These are phyloP conservation scores for Neomorphus geoffroyi DNA, from an alignment of 2,797 vertebrate species.

Conservation along the genomic window DNA sequence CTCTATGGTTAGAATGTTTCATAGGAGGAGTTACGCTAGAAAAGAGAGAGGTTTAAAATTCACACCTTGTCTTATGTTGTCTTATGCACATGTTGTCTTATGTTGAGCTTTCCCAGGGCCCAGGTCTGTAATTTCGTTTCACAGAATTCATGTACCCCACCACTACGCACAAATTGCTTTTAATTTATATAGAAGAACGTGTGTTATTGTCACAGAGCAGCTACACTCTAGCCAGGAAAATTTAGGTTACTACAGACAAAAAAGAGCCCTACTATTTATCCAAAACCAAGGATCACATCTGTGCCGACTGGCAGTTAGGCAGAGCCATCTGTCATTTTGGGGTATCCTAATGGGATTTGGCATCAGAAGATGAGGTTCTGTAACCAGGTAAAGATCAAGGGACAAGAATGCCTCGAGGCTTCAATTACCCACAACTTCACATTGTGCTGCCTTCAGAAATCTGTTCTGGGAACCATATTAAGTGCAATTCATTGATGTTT, in stretches of 20 bases:
- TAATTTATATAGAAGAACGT: background rate
- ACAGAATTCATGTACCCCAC: background rate
- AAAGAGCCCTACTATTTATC: conserved; percentile 58
- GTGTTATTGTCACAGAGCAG: background rate
- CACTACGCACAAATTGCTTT: background rate
- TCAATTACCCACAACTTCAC: conserved; percentile 70
- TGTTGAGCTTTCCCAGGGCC: background rate
- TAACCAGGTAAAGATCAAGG: conserved; percentile 71
- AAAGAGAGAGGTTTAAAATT: background rate
- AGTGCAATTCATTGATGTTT: conserved; percentile 37
- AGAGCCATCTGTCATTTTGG: conserved; percentile 81
- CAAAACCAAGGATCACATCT: conserved; percentile 73
- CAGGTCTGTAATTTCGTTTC: background rate
- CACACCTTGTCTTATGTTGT: background rate
- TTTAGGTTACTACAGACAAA: conserved; percentile 72
- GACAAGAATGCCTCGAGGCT: conserved; percentile 73
- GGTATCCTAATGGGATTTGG: conserved; percentile 81
- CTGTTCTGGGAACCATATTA: conserved; percentile 35
- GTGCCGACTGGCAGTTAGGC: conserved; percentile 73
- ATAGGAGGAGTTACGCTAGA: background rate
- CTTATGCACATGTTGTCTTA: background rate
- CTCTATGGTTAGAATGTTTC: background rate
- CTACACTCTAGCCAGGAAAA: conserved; percentile 49
- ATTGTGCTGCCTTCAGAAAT: conserved; percentile 65
- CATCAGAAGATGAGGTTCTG: conserved; percentile 70